Conservation (phyloP, 2,888 invertebrate species). For the Quadroppia sp. region DNA sequence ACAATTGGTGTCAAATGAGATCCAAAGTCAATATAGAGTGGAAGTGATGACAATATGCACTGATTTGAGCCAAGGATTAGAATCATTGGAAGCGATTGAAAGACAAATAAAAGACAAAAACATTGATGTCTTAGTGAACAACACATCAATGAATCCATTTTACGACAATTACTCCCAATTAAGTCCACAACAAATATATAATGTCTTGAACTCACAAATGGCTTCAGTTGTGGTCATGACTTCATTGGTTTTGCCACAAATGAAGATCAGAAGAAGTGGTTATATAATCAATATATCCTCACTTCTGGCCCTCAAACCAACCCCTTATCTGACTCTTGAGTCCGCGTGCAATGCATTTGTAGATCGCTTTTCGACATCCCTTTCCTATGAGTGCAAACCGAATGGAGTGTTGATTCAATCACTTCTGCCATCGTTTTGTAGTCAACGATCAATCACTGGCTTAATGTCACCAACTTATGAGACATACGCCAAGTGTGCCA, state of each 20-base stretch:
- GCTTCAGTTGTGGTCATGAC: slow-evolving; percentile 14
- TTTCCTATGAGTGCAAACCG: slow-evolving; percentile 17
- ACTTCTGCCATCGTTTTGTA: not conserved
- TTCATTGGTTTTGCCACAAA: slow-evolving; percentile 28
- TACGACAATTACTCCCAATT: not conserved
- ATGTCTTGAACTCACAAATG: slow-evolving; percentile 27
- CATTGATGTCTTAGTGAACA: slow-evolving; percentile 5
- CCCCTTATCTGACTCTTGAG: slow-evolving; percentile 9
- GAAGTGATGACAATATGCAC: slow-evolving; percentile 25
- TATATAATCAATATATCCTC: slow-evolving; percentile 36
- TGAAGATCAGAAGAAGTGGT: slow-evolving; percentile 9
- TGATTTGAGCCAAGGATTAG: slow-evolving; percentile 17
- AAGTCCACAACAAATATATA: not conserved
- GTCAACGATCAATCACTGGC: not conserved
- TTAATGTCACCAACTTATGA: not conserved
- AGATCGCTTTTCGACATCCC: slow-evolving; percentile 17
- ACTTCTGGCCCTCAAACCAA: not conserved
- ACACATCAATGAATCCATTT: not conserved
- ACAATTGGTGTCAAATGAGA: not conserved
- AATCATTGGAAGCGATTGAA: slow-evolving; percentile 7
- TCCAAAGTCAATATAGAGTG: not conserved
- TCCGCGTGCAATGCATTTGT: slow-evolving; percentile 37
- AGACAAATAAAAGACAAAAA: slow-evolving; percentile 21
- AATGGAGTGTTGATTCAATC: slow-evolving; percentile 31
- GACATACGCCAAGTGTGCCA: not conserved